These are phyloP conservation scores for Erynnis tages DNA, from an alignment of 2,888 invertebrate species.

Conservation along the genomic window DNA sequence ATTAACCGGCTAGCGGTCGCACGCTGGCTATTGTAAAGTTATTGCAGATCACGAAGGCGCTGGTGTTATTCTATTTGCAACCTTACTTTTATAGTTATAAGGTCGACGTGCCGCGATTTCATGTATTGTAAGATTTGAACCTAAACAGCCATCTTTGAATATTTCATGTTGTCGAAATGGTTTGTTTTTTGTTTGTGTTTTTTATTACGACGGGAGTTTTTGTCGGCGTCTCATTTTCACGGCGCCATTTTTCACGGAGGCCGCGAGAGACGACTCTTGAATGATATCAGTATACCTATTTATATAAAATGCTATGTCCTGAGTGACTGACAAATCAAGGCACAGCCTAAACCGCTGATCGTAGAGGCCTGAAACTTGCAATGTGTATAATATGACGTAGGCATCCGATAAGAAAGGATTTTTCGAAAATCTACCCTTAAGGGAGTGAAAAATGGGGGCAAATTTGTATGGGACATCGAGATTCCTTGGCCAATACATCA, in stretches of 20 bases:
- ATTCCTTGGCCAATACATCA: too few species aligned
- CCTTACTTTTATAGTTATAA: neutral
- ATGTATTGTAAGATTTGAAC: slow-evolving; percentile 15
- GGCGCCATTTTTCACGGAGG: slow-evolving; percentile 59
- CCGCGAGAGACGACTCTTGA: slow-evolving; percentile 29
- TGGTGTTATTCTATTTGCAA: neutral
- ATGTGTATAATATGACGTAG: too few species aligned
- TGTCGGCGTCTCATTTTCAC: slow-evolving; percentile 58
- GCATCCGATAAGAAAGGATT: too few species aligned
- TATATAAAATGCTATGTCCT: neutral
- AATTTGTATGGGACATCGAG: too few species aligned
- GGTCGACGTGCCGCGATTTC: neutral
- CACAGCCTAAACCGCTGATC: too few species aligned
- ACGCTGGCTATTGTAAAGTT: slow-evolving; percentile 49
- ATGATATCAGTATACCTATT: neutral
- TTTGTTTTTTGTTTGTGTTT: slow-evolving; percentile 46
- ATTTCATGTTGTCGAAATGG: slow-evolving; percentile 58
- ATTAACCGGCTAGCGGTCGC: slow-evolving; percentile 47
- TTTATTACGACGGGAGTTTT: slow-evolving; percentile 48
- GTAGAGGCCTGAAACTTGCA: too few species aligned
- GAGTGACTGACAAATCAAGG: too few species aligned
- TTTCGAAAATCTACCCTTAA: too few species aligned
- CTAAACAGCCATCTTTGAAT: slow-evolving; percentile 54
- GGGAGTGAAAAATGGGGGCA: too few species aligned
- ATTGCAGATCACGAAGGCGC: slow-evolving; percentile 4